Percentiles rank a stretch among this genome's conserved stretches.
Evolutionary conservation across 2,797 vertebrate genomes (phyloP).

Genomic region (Epinephelus malabaricus): DNA sequence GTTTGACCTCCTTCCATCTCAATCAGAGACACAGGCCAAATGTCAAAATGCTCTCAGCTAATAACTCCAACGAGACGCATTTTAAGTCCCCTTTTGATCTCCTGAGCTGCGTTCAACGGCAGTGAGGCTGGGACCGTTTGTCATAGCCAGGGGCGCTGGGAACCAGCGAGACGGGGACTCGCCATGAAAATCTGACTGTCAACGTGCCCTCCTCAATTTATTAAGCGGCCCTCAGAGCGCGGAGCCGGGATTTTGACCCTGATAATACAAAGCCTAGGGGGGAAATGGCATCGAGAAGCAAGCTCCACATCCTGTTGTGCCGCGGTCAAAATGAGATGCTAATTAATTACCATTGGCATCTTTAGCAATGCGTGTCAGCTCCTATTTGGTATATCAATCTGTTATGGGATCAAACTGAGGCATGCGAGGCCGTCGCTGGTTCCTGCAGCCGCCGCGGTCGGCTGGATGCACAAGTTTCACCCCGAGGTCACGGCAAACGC

Average conservation of each 20-base stretch:
- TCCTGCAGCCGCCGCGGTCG: slow-evolving; percentile 47
- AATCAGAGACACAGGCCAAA: slow-evolving; percentile 52
- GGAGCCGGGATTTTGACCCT: slow-evolving; percentile 91
- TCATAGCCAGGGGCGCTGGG: slow-evolving; percentile 85
- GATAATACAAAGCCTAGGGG: slow-evolving; percentile 91
- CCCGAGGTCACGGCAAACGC: slow-evolving; percentile 63
- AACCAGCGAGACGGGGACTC: slow-evolving; percentile 87
- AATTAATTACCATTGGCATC: slow-evolving; percentile 99
- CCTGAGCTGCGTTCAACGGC: slow-evolving; percentile 67
- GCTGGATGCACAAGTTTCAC: slow-evolving; percentile 67
- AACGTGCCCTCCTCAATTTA: slow-evolving; percentile 90
- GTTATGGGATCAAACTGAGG: slow-evolving; percentile 81
- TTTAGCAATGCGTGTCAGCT: slow-evolving; percentile 96
- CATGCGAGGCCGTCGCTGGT: slow-evolving; percentile 55
- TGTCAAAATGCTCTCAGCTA: slow-evolving; percentile 59
- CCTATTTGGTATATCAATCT: slow-evolving; percentile 93
- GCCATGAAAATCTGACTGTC: slow-evolving; percentile 90
- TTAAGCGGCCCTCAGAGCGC: slow-evolving; percentile 90
- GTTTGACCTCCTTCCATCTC: slow-evolving; percentile 60
- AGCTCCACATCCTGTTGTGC: slow-evolving; percentile 93
- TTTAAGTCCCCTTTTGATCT: slow-evolving; percentile 69
- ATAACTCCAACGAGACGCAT: slow-evolving; percentile 56
- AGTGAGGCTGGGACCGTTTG: slow-evolving; percentile 80
- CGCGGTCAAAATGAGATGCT: slow-evolving; percentile 95
- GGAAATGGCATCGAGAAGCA: slow-evolving; percentile 91